These are phyloP conservation scores for Dasyprocta punctata DNA, from an alignment of 2,113 vertebrate species.

Conservation along the genomic window DNA sequence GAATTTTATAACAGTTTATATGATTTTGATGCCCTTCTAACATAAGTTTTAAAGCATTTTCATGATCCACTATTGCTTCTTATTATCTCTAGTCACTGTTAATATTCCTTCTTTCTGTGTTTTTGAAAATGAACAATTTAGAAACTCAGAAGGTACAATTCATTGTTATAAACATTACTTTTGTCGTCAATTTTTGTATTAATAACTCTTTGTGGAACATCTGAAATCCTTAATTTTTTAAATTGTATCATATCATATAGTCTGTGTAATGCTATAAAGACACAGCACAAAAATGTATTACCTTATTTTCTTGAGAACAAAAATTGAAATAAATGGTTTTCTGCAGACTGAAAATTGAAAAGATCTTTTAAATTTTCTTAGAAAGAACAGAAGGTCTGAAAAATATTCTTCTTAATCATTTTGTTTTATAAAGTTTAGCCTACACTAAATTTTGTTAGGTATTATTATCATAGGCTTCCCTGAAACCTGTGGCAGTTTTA, in stretches of 20 bases:
- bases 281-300: neutral
- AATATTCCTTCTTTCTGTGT: neutral
- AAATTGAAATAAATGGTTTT: neutral
- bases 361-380: neutral
- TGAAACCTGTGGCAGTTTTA: neutral
- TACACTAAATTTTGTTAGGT: neutral
- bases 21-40: neutral
- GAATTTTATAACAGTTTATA: neutral
- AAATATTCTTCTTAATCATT: neutral
- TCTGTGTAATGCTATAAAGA: neutral
- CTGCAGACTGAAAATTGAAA: neutral
- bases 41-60: neutral
- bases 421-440: conserved; percentile 15
- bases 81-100: neutral
- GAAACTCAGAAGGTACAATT: neutral
- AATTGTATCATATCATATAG: neutral
- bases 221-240: conserved; percentile 4
- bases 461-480: neutral
- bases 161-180: neutral
- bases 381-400: neutral
- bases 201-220: neutral
- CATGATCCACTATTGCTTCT: neutral
- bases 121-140: conserved; percentile 32
- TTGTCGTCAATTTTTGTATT: neutral
- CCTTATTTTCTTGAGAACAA: conserved; percentile 28